Evolutionary conservation across 2,113 vertebrate genomes (phyloP), one percentile per base, ranked within the genome.

Genomic region (Tapirus terrestris): DNA sequence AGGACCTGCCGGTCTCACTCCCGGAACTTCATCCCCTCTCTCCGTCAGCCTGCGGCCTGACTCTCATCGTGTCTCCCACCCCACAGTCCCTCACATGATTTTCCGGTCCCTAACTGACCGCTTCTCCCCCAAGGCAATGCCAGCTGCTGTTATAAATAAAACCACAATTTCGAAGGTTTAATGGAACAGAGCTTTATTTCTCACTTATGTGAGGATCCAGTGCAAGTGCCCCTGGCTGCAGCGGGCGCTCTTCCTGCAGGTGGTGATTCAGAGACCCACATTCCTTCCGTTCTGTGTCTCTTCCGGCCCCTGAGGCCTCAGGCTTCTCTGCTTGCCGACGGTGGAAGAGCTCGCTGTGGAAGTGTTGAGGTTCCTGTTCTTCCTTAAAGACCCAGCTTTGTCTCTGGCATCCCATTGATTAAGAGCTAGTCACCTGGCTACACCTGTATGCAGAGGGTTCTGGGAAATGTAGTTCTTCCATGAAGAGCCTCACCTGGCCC

Each of bases 381-480:
- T 73, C 17, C 12, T 45, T 29, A 31, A 39, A 51, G 48, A 7
- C 31, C 70, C 39, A 8, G 72, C 14, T 33, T 43, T 27, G 27
- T 33, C 33, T 75, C 56, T 60, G 29, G 27, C 33, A 3, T 39
- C 39, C 48, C 90, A 25, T 2, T 45, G 73, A 39, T 21, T 17
- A 12, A 60, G 39, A 75, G 39, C 29, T 16, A 17, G 11, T 63
- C 92, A 45, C 3, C 7, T 18, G n/a, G 29, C 73, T 16, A 18
- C 3, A 18, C 75, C 61, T 31, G 67, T 53, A 17, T 0, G 12
- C 72, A 82, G 48, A 20, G 93, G 48, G 5, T 39, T 84, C 94
- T 96, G 70, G 94, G 94, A 94, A 94, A 73, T 77, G 75, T 6
- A 45, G 75, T 65, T 43, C 76, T 72, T 77, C 82, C 1, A 2